Conservation (phyloP, 2,797 vertebrate genomes). For the Pipistrellus pipistrellus region DNA sequence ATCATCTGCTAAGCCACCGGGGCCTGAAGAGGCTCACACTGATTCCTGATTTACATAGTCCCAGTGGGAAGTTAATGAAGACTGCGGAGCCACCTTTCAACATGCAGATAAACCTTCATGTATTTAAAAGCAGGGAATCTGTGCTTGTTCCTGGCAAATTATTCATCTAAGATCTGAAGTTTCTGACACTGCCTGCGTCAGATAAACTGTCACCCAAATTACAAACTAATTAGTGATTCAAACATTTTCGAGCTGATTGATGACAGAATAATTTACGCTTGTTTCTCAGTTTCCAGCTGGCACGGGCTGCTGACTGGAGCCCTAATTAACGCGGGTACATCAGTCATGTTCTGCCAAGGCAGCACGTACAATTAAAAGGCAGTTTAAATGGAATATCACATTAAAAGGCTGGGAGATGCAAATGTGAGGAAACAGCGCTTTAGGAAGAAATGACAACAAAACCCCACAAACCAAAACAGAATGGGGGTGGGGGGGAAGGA, state of each 20-base stretch:
- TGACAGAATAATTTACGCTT: conserved; percentile 99
- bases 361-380: conserved; percentile 97
- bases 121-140: conserved; percentile 93
- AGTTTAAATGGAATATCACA: conserved; percentile 97
- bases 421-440: conserved; percentile 92
- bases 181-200: conserved; percentile 93
- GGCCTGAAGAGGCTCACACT: conserved; percentile 91
- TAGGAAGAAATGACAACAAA: conserved; percentile 93
- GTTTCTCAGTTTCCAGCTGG: conserved; percentile 98
- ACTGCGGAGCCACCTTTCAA: conserved; percentile 93
- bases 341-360: conserved; percentile 98
- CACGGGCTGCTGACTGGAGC: conserved; percentile 96
- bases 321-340: conserved; percentile 98
- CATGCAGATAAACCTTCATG: conserved; percentile 93
- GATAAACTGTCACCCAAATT: conserved; percentile 99
- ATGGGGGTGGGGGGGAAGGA: conserved; percentile 78
- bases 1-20: conserved; percentile 91
- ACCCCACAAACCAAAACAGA: conserved; percentile 92
- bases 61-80: conserved; percentile 94
- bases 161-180: conserved; percentile 93
- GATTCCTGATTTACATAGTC: conserved; percentile 93
- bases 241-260: conserved; percentile 98
- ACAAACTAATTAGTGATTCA: conserved; percentile 99
- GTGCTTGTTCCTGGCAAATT: conserved; percentile 93
- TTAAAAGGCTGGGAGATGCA: conserved; percentile 93